Conservation (phyloP, 23 tunicate genomes). For the Pegea sp. region DNA sequence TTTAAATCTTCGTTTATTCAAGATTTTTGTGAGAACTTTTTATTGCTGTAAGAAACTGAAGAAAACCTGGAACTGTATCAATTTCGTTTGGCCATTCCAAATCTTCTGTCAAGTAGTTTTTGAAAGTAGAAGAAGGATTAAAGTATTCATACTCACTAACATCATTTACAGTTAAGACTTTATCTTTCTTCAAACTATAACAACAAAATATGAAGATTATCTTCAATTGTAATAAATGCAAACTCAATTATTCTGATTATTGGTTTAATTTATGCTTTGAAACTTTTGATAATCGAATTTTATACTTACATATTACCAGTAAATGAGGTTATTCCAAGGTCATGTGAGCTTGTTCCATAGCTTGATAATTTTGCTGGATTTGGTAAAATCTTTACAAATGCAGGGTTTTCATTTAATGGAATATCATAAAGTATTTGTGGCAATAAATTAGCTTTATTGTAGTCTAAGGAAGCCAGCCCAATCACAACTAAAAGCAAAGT, state of each 20-base stretch:
- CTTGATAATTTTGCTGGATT: constrained; percentile 1
- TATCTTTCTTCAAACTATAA: constrained; percentile 12
- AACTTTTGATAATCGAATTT: no score
- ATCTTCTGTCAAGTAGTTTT: constrained; percentile 17
- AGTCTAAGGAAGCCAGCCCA: no score
- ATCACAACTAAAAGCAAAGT: no score
- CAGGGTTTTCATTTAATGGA: constrained; percentile 16
- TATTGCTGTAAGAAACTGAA: background rate
- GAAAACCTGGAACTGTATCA: constrained; percentile 51
- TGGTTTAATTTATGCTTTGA: no score
- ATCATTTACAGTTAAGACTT: constrained; percentile 9
- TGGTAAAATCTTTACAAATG: constrained; percentile 23
- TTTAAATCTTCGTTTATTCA: background rate
- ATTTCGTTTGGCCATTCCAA: constrained; percentile 87
- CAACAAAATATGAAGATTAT: background rate
- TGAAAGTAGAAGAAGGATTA: background rate
- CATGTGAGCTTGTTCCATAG: constrained; percentile 4
- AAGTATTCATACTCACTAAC: constrained; percentile 6
- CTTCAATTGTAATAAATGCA: background rate
- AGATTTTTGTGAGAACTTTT: background rate
- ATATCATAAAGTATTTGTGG: no score
- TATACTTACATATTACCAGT: constrained; percentile 32
- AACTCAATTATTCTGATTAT: no score
- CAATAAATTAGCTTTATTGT: no score
- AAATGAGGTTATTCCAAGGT: constrained; percentile 31